phyloP scores from a whole-genome alignment of 1,140 invertebrate genomes.

The Cherax destructor region DNA sequence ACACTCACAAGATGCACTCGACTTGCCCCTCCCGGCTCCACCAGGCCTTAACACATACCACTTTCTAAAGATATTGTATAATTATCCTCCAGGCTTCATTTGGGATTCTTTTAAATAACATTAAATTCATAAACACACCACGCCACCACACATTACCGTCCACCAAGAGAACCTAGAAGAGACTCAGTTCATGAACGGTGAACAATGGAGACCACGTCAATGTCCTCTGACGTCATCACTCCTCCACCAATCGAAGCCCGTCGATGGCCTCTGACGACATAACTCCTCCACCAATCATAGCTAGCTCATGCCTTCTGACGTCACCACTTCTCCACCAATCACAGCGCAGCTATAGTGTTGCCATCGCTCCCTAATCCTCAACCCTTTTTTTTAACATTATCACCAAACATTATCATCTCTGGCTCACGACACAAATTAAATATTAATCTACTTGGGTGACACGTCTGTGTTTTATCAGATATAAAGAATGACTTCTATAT shows the following conservation, averaged over 20 bases:
- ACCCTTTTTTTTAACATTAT: not conserved
- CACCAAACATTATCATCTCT: not conserved
- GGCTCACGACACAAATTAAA: too few species aligned
- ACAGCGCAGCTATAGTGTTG: not conserved
- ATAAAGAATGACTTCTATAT: too few species aligned
- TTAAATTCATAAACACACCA: slow-evolving; percentile 63
- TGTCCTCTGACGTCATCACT: slow-evolving; percentile 72
- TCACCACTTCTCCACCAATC: slow-evolving; percentile 59
- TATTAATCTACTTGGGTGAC: too few species aligned
- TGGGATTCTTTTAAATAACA: slow-evolving; percentile 39
- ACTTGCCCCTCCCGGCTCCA: slow-evolving; percentile 15
- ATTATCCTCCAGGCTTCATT: slow-evolving; percentile 65
- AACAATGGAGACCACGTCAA: slow-evolving; percentile 72
- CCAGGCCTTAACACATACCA: slow-evolving; percentile 23
- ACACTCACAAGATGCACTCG: slow-evolving; percentile 27
- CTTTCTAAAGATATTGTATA: slow-evolving; percentile 57
- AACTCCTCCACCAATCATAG: slow-evolving; percentile 37
- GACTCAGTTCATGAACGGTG: slow-evolving; percentile 69
- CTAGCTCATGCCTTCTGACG: slow-evolving; percentile 70
- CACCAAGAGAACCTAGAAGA: slow-evolving; percentile 60
- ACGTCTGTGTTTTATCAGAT: too few species aligned
- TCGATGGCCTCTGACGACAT: slow-evolving; percentile 73
- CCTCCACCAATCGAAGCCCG: slow-evolving; percentile 63
- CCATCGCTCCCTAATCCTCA: not conserved
- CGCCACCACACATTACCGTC: slow-evolving; percentile 53